Evolutionary conservation across 2,113 vertebrate genomes (phyloP), one percentile per base, ranked within the genome.

Genomic region (Tinamus guttatus): DNA sequence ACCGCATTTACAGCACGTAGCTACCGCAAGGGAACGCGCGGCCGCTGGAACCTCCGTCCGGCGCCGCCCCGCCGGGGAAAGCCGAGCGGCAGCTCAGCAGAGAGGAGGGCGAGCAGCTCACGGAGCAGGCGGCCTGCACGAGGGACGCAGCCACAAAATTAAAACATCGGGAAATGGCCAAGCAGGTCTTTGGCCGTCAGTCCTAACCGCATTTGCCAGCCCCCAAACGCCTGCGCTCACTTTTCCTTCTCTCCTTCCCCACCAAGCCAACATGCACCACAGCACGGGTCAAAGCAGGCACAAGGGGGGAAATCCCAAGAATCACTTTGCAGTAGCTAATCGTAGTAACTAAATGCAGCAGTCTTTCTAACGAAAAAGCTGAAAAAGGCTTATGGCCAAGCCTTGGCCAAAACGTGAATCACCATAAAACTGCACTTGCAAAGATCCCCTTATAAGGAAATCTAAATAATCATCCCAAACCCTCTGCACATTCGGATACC

Each of bases 381-480:
- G 80, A 32, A 76, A 88, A 76, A 87, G 49, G n/a, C 84, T 76
- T 51, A 11, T 84, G 88, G 65, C 38, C 69, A 87, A 90, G 36
- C 34, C 90, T 75, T 13, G 85, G 80, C 52, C 92, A 89, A 90
- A 90, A 82, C 70, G 43, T 92, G 92, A 95, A 96, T 95, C 94
- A 92, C 77, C 58, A 63, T 28, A 76, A 87, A 86, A 32, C 78
- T 73, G 8, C 69, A 86, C 80, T 94, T 60, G 22, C 43, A 69
- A 83, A 95, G 84, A 95, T 93, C 70, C 75, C 95, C 94, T 80
- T 91, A 95, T 94, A 96, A 93, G 96, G 96, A 40, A 58, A 93
- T 94, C 9, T 52, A 77, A 93, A 86, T 49, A 85, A 87, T 65
- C 62, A 40, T 32, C 24, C 32, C 65, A 54, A 90, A 49, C 69